These are phyloP conservation scores for Stigmatopora argus DNA, from an alignment of 2,113 vertebrate species.

Conservation along the genomic window DNA sequence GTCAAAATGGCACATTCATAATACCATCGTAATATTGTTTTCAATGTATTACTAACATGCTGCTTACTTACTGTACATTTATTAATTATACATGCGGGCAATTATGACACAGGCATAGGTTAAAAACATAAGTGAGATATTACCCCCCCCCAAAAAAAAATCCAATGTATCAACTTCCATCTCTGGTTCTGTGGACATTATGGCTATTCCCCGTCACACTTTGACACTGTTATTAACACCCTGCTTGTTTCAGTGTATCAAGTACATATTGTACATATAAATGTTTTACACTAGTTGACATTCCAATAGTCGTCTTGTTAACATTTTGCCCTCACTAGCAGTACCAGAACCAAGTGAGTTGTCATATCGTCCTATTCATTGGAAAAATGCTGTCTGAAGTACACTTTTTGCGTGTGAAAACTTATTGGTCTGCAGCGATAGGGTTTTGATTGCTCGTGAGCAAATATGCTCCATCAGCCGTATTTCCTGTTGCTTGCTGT, in stretches of 20 bases:
- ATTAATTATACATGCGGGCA: too few relatives aligned
- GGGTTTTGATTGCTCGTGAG: slow-evolving; percentile 21
- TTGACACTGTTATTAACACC: neutral
- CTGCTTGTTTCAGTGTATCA: neutral
- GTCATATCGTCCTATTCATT: neutral
- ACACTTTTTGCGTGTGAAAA: neutral
- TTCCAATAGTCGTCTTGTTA: neutral
- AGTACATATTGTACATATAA: too few relatives aligned
- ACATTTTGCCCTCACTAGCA: neutral
- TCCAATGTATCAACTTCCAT: neutral
- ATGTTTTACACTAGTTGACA: neutral
- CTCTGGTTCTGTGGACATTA: neutral
- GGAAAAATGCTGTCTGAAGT: neutral
- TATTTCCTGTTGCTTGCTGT: slow-evolving; percentile 9
- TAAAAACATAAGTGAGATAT: too few relatives aligned
- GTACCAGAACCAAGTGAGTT: neutral
- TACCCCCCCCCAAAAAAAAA: too few relatives aligned
- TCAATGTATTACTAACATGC: too few relatives aligned
- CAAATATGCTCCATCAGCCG: slow-evolving; percentile 22
- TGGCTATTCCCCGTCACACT: neutral
- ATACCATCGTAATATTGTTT: too few relatives aligned
- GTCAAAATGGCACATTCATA: too few relatives aligned
- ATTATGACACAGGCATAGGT: too few relatives aligned
- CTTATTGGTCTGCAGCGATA: neutral
- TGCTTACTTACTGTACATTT: too few relatives aligned